These are phyloP conservation scores for Phymanthus crucifer DNA, from an alignment of 92 coral and sea anemone genomes.

Conservation along the genomic window DNA sequence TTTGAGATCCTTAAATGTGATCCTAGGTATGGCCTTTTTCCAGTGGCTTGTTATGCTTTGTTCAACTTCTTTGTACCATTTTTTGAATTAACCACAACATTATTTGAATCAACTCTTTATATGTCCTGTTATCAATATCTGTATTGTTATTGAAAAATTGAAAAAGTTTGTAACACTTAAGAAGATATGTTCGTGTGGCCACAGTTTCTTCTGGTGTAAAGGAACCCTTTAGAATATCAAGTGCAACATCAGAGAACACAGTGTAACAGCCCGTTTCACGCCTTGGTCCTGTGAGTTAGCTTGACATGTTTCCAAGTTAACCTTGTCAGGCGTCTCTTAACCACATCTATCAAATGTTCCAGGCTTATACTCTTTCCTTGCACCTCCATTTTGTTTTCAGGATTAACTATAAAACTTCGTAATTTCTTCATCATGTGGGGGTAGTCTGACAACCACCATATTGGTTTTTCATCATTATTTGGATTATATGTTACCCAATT, in stretches of 20 bases:
- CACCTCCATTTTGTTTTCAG: slow-evolving; percentile 14
- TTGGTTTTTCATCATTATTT: slow-evolving; percentile 29
- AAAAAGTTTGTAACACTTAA: slow-evolving; percentile 28
- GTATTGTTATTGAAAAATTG: slow-evolving; percentile 25
- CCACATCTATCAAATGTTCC: slow-evolving; percentile 26
- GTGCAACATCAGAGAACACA: slow-evolving; percentile 40
- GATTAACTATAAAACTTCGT: slow-evolving; percentile 38
- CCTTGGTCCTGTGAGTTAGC: slow-evolving; percentile 30
- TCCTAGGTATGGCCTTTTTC: no score
- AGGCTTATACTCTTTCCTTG: background rate
- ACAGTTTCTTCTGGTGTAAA: slow-evolving; percentile 28
- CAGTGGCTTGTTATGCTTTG: no score
- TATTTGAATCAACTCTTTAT: slow-evolving; percentile 24
- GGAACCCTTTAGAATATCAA: slow-evolving; percentile 26
- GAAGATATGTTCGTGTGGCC: slow-evolving; percentile 14
- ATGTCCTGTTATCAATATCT: slow-evolving; percentile 1
- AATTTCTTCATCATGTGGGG: slow-evolving; percentile 47
- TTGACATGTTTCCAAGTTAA: slow-evolving; percentile 38
- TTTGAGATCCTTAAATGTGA: slow-evolving; percentile 41
- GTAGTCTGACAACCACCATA: slow-evolving; percentile 44
- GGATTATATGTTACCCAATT: slow-evolving; percentile 54
- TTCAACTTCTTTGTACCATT: slow-evolving; percentile 28
- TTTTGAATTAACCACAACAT: slow-evolving; percentile 55
- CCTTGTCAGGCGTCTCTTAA: slow-evolving; percentile 26
- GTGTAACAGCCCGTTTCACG: slow-evolving; percentile 33